Percentiles rank a stretch among this genome's conserved stretches.
Conservation (phyloP, 2,113 vertebrate species). For the Vulpes vulpes region DNA sequence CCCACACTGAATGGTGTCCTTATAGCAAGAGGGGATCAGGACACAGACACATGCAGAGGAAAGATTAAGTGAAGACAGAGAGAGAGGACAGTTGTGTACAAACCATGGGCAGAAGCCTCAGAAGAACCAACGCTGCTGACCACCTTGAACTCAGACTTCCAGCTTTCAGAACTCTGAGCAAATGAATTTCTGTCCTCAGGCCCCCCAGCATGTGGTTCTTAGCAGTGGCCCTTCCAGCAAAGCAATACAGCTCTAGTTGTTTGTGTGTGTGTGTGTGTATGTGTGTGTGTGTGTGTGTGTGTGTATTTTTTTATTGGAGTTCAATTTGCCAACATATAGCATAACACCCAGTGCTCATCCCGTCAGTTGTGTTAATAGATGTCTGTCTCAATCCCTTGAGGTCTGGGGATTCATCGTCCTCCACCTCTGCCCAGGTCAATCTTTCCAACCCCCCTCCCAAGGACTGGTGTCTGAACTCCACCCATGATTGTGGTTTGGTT, state of each 20-base stretch:
- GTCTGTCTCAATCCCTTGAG: not conserved
- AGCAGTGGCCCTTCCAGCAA: not conserved
- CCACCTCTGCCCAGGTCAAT: rapidly evolving
- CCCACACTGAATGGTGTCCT: not conserved
- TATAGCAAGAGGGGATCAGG: not conserved
- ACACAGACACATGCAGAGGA: not conserved
- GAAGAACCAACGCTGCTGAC: not conserved
- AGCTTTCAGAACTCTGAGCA: not conserved
- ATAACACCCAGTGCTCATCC: too few species aligned
- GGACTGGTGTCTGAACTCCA: not conserved
- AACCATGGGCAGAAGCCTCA: not conserved
- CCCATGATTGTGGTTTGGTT: not conserved
- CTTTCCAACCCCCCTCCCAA: not conserved
- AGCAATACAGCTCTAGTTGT: not conserved
- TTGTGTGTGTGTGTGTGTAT: too few species aligned
- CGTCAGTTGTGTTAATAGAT: not conserved
- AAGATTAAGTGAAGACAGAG: not conserved
- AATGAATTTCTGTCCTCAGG: not conserved
- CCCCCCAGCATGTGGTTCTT: not conserved
- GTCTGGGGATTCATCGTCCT: not conserved
- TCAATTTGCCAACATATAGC: too few species aligned
- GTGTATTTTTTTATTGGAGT: too few species aligned
- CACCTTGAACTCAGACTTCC: not conserved
- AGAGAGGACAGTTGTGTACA: not conserved
- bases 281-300: too few species aligned